Evolutionary conservation across 2,888 invertebrate species (phyloP).

Genomic region (Pyrochroa serraticornis): DNA sequence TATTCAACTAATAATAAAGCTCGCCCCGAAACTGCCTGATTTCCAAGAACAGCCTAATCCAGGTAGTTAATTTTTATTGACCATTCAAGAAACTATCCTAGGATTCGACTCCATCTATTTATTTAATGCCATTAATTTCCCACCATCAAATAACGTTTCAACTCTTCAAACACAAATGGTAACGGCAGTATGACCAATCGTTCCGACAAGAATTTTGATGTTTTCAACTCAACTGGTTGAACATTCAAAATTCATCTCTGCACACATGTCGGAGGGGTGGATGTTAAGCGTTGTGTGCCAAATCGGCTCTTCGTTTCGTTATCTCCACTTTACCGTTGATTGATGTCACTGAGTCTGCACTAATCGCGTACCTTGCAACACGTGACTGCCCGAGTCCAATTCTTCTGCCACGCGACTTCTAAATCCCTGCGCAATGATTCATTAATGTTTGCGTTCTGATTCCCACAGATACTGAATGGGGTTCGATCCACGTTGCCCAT

Average conservation of each 20-base stretch:
- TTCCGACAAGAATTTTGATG: too few species aligned
- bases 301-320: slow-evolving; percentile 40
- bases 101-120: too few species aligned
- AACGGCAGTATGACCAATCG: too few species aligned
- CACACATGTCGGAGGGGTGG: not conserved
- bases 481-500: slow-evolving; percentile 18
- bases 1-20: not conserved
- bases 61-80: too few species aligned
- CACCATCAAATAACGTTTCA: too few species aligned
- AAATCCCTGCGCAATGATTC: slow-evolving; percentile 56
- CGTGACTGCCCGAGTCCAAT: slow-evolving; percentile 51
- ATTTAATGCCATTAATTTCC: too few species aligned
- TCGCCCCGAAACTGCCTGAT: too few species aligned
- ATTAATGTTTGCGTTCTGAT: slow-evolving; percentile 52
- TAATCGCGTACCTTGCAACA: slow-evolving; percentile 55
- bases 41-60: too few species aligned
- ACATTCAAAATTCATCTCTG: too few species aligned
- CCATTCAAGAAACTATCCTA: too few species aligned
- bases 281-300: slow-evolving; percentile 12
- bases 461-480: slow-evolving; percentile 50
- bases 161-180: too few species aligned
- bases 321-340: slow-evolving; percentile 55
- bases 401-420: slow-evolving; percentile 50
- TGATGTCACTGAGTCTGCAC: slow-evolving; percentile 52
- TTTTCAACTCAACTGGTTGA: too few species aligned